Evolutionary conservation across 2,888 invertebrate genomes (phyloP).

Genomic region (Atethmia centrago): DNA sequence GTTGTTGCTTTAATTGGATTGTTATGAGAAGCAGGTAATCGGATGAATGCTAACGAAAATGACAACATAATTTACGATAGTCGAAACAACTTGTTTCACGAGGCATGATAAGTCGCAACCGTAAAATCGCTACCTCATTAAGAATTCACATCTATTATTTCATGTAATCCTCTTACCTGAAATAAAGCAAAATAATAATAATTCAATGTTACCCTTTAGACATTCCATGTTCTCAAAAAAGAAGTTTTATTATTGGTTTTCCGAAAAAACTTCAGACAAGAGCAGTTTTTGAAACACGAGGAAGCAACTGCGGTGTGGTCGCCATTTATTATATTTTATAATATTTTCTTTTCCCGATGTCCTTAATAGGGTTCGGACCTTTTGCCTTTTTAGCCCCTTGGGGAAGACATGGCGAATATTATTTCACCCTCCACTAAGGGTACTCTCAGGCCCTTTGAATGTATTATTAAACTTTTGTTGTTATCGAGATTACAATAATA

Average conservation of each 20-base stretch:
- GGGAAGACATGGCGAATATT: constrained; percentile 81
- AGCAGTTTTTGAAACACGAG: constrained; percentile 60
- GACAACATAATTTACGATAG: constrained; percentile 26
- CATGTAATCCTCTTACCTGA: constrained; percentile 46
- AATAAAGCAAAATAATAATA: constrained; percentile 42
- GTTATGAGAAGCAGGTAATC: constrained; percentile 25
- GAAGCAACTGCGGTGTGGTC: constrained; percentile 62
- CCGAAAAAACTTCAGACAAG: constrained; percentile 59
- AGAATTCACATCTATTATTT: constrained; percentile 38
- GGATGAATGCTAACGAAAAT: constrained; percentile 28
- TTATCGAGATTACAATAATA: constrained; percentile 82
- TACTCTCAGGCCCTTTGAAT: constrained; percentile 81
- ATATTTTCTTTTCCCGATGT: constrained; percentile 80
- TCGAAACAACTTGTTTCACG: constrained; percentile 31
- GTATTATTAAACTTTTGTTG: constrained; percentile 85
- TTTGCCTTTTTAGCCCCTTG: constrained; percentile 83
- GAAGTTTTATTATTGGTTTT: constrained; percentile 58
- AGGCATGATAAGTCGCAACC: constrained; percentile 34
- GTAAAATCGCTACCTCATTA: constrained; percentile 40
- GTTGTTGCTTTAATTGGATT: constrained; percentile 27
- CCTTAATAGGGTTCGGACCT: constrained; percentile 82
- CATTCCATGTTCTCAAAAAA: constrained; percentile 44
- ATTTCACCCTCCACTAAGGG: constrained; percentile 79
- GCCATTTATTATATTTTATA: constrained; percentile 77
- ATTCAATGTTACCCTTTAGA: constrained; percentile 48